Evolutionary conservation across 2,113 vertebrate genomes (phyloP).

Genomic region (Odontesthes bonariensis): DNA sequence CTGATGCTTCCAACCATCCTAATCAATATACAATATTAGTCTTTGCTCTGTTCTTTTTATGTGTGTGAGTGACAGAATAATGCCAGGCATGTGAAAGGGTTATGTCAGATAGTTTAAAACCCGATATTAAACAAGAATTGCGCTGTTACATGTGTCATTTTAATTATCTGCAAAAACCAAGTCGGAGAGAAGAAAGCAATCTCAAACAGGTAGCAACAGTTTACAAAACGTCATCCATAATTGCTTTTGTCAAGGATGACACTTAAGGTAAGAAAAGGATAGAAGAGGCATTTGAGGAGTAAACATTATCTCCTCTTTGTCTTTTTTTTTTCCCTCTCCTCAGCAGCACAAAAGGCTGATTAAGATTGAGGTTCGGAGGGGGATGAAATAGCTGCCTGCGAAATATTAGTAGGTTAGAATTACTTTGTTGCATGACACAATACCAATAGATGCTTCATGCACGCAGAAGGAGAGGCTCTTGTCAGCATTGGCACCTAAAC

Average conservation of each 20-base stretch:
- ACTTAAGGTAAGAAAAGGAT: conserved; percentile 75
- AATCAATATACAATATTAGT: conserved; percentile 79
- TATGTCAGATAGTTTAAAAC: conserved; percentile 89
- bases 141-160: conserved; percentile 91
- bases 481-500: conserved; percentile 84
- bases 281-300: conserved; percentile 74
- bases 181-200: conserved; percentile 77
- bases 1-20: conserved; percentile 48
- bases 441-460: conserved; percentile 71
- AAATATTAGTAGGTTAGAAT: conserved; percentile 85
- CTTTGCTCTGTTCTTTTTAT: conserved; percentile 83
- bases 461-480: conserved; percentile 71
- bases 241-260: conserved; percentile 80
- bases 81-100: conserved; percentile 86
- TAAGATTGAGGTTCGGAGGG: conserved; percentile 72
- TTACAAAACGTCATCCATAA: conserved; percentile 80
- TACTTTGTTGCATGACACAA: conserved; percentile 80
- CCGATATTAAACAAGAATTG: conserved; percentile 88
- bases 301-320: conserved; percentile 84
- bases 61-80: conserved; percentile 87
- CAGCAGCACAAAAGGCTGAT: conserved; percentile 83
- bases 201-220: conserved; percentile 85
- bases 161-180: conserved; percentile 92
- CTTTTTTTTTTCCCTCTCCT: conserved; percentile 49
- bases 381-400: conserved; percentile 74